Evolutionary conservation across 2,113 vertebrate species (phyloP).

Genomic region (Orthonyx spaldingii): DNA sequence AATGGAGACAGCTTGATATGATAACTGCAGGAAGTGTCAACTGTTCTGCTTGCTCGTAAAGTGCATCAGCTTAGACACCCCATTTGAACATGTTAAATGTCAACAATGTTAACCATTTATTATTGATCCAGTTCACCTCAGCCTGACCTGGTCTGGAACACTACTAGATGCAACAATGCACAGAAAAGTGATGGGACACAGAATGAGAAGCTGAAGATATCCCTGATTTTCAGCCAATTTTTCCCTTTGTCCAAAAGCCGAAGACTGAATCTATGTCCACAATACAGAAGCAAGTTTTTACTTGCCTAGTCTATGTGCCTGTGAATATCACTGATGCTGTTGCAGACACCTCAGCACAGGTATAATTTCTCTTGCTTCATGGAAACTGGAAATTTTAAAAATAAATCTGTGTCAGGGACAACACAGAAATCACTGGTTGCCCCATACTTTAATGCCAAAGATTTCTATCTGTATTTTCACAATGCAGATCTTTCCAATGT

Average conservation of each 20-base stretch:
- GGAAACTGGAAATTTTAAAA: background rate
- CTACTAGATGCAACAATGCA: background rate
- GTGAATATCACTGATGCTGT: background rate
- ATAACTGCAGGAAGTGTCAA: background rate
- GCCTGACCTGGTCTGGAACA: background rate
- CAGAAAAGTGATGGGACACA: background rate
- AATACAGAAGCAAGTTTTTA: background rate
- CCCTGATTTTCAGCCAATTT: background rate
- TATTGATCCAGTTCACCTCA: background rate
- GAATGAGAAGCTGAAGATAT: background rate
- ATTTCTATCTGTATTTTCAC: background rate
- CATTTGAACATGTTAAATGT: background rate
- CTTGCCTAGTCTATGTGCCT: background rate
- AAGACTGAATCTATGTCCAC: background rate
- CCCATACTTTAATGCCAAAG: background rate
- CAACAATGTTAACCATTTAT: background rate
- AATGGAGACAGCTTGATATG: conserved; percentile 4
- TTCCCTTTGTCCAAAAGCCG: background rate
- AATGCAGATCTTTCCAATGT: background rate
- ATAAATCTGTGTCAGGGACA: background rate
- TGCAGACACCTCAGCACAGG: background rate
- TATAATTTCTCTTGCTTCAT: background rate
- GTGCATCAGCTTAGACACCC: background rate
- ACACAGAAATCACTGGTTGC: background rate
- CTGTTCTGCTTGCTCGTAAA: background rate